A percentile compares a stretch with the other conserved stretches of the same genome.
phyloP scores from a whole-genome alignment of 2,113 vertebrate genomes.

The Tragelaphus imberbis region DNA sequence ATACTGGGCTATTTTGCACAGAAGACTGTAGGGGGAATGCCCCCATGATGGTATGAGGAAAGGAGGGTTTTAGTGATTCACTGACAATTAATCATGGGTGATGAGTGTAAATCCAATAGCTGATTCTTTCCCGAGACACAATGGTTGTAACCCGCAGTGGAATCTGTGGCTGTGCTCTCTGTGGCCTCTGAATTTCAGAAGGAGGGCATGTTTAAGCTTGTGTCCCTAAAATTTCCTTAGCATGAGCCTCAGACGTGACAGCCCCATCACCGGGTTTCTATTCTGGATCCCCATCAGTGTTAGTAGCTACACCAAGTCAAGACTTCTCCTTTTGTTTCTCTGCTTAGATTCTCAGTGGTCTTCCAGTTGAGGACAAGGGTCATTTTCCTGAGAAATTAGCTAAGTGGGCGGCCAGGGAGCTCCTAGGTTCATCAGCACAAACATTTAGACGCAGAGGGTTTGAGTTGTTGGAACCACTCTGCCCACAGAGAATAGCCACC shows the following conservation, averaged over 20 bases:
- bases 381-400: neutral
- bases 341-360: neutral
- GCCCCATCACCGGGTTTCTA: neutral
- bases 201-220: neutral
- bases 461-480: neutral
- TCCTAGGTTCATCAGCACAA: neutral
- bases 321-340: neutral
- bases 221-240: neutral
- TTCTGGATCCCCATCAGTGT: constrained; percentile 72
- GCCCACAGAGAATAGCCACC: no score
- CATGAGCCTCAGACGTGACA: neutral
- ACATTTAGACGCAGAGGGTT: neutral
- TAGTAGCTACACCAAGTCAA: constrained; percentile 27
- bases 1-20: constrained; percentile 75
- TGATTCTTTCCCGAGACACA: neutral
- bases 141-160: neutral
- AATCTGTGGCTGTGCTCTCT: neutral
- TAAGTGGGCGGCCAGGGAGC: no score
- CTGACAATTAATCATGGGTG: neutral
- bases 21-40: constrained; percentile 10
- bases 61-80: neutral
- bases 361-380: neutral
- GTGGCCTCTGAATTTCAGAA: neutral
- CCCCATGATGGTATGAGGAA: constrained; percentile 16
- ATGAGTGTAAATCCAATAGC: neutral